A percentile compares a stretch with the other conserved stretches of the same genome.
These are phyloP conservation scores for Peromyscus nudipes DNA, from an alignment of 2,797 vertebrate genomes.

Conservation along the genomic window DNA sequence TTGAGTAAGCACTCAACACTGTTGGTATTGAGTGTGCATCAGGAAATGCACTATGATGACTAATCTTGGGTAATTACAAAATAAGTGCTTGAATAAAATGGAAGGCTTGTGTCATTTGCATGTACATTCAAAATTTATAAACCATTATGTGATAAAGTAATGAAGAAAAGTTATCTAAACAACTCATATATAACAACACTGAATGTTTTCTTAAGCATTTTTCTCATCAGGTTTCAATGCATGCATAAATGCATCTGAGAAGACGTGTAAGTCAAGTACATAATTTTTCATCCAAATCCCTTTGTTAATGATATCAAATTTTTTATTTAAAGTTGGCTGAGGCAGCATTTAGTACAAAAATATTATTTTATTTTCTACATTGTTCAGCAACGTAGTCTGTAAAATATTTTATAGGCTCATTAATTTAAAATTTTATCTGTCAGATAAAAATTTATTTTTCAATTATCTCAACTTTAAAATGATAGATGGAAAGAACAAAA, in stretches of 20 bases:
- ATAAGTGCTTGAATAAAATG: background rate
- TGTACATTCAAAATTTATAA: conserved; percentile 8
- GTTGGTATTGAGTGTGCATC: background rate
- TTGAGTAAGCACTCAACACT: background rate
- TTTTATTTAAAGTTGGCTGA: conserved; percentile 44
- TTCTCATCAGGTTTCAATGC: background rate
- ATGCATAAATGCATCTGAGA: background rate
- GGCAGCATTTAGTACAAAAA: background rate
- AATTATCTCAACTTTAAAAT: conserved; percentile 48
- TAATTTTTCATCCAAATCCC: background rate
- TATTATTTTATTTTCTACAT: background rate
- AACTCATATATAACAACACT: background rate
- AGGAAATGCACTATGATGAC: background rate
- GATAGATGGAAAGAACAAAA: conserved; percentile 15
- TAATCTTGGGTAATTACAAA: background rate
- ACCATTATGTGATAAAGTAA: background rate
- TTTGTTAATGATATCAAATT: background rate
- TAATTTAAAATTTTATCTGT: background rate
- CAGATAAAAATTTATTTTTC: conserved; percentile 20
- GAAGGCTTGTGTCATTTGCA: background rate
- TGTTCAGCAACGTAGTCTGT: background rate
- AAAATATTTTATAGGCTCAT: background rate
- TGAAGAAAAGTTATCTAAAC: background rate
- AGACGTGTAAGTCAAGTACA: background rate
- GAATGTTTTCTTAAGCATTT: background rate